Evolutionary conservation across 2,888 invertebrate species (phyloP).

Genomic region (Heteromyza rotundicornis): DNA sequence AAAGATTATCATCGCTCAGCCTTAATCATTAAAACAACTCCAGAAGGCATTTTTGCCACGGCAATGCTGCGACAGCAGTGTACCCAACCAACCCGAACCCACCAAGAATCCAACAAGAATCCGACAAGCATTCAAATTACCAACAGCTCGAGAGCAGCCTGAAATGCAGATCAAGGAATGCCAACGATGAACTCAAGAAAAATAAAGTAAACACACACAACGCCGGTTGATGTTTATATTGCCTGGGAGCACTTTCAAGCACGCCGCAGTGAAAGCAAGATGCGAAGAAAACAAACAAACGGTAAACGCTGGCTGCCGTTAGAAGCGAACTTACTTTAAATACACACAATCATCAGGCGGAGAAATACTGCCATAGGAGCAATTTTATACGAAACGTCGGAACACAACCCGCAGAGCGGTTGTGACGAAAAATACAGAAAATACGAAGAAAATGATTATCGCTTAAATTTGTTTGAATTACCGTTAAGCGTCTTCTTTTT

Average conservation of each 20-base stretch:
- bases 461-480: conserved; percentile 29
- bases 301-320: neutral
- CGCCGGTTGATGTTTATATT: conserved; percentile 14
- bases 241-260: conserved; percentile 20
- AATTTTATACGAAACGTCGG: neutral
- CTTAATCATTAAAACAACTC: conserved; percentile 30
- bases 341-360: neutral
- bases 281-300: neutral
- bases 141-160: too few relatives aligned
- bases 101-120: neutral
- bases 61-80: neutral
- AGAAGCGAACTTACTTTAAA: neutral
- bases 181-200: neutral
- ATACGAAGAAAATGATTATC: conserved; percentile 27
- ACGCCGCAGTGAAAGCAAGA: neutral
- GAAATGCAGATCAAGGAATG: neutral
- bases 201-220: conserved; percentile 19
- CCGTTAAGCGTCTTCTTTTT: conserved; percentile 15
- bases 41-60: conserved; percentile 20
- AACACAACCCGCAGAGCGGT: neutral
- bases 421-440: neutral
- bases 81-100: too few relatives aligned
- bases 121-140: neutral
- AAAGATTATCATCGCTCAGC: conserved; percentile 21
- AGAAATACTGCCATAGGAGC: conserved; percentile 16